Evolutionary conservation across 2,888 invertebrate genomes (phyloP).

Genomic region (Tenthredo amoena): DNA sequence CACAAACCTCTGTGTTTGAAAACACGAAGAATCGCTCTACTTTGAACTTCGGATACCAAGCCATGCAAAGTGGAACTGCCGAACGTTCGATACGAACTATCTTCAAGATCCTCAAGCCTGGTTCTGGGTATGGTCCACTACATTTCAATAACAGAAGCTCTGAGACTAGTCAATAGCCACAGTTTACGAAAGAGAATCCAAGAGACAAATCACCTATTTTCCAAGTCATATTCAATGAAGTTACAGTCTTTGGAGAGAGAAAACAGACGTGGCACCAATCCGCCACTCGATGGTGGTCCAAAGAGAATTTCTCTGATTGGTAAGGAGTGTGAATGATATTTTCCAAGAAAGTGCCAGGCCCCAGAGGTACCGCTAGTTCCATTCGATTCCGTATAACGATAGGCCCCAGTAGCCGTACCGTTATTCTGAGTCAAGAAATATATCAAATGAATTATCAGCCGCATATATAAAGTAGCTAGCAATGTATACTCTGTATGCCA

Average conservation of each 20-base stretch:
- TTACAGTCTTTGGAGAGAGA: conserved; percentile 82
- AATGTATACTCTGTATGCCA: conserved; percentile 80
- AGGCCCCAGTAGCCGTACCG: conserved; percentile 79
- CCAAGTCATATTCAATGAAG: conserved; percentile 82
- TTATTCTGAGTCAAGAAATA: conserved; percentile 78
- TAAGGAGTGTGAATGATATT: conserved; percentile 82
- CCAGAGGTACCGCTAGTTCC: not conserved
- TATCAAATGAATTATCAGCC: not conserved
- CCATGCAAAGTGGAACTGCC: conserved; percentile 81
- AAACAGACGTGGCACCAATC: conserved; percentile 79
- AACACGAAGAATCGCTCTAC: conserved; percentile 80
- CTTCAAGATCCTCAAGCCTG: conserved; percentile 69
- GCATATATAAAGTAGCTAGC: not conserved
- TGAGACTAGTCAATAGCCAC: not conserved
- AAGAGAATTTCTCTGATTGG: conserved; percentile 82
- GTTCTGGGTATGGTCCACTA: conserved; percentile 69
- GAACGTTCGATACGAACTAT: conserved; percentile 83
- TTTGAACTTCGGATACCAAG: conserved; percentile 78
- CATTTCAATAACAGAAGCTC: conserved; percentile 1
- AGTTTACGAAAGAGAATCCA: not conserved
- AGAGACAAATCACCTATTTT: conserved; percentile 71
- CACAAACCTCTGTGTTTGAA: conserved; percentile 82
- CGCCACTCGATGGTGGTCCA: conserved; percentile 74
- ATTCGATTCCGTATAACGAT: conserved; percentile 75
- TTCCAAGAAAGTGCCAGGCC: conserved; percentile 81